These are phyloP conservation scores for Baronia brevicornis DNA, from an alignment of 2,888 invertebrate genomes.

Conservation along the genomic window DNA sequence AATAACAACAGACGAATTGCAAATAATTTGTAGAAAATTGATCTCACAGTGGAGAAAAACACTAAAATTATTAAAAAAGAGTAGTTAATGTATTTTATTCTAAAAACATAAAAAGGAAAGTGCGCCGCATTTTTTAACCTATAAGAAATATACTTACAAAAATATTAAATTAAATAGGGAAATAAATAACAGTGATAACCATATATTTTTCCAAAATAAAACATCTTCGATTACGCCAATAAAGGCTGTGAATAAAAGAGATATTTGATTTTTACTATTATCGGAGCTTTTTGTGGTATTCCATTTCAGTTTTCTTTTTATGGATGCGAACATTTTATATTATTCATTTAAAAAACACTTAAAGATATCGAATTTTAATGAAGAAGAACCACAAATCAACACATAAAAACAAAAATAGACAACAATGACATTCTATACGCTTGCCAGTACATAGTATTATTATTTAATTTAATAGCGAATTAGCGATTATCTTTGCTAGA, in stretches of 20 bases:
- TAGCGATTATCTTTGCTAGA: too few species aligned
- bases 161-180: conserved; percentile 43
- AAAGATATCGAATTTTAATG: not conserved
- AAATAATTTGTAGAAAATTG: conserved; percentile 43
- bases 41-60: conserved; percentile 46
- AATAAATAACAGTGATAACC: conserved; percentile 52
- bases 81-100: too few species aligned
- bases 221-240: conserved; percentile 57
- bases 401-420: too few species aligned
- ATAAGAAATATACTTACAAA: conserved; percentile 53
- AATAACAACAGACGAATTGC: conserved; percentile 35
- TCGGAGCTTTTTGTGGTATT: conserved; percentile 35
- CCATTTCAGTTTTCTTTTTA: conserved; percentile 50
- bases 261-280: conserved; percentile 36
- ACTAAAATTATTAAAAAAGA: conserved; percentile 37
- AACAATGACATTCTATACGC: too few species aligned
- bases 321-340: conserved; percentile 39
- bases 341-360: not conserved
- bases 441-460: too few species aligned
- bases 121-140: too few species aligned
- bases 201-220: conserved; percentile 60
- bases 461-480: too few species aligned
- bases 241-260: conserved; percentile 40
- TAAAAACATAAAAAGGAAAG: too few species aligned
- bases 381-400: conserved; percentile 2